phyloP scores from a whole-genome alignment of 1,140 invertebrate genomes.

The Wasmannia auropunctata region DNA sequence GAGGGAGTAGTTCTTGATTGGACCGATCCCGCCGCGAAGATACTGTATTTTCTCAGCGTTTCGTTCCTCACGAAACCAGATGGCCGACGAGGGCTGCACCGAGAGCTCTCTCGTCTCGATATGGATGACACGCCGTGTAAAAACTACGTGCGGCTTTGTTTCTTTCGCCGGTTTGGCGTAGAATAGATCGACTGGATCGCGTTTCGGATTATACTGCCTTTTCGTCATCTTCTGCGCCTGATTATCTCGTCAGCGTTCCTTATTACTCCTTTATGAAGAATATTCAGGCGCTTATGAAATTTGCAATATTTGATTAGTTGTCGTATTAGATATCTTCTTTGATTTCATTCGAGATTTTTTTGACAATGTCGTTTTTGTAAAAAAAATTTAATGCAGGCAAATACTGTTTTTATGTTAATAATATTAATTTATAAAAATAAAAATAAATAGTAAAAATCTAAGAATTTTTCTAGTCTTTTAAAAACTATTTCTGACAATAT shows the following conservation, averaged over 20 bases:
- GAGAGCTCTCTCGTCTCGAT: slow-evolving; percentile 9
- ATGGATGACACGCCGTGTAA: slow-evolving; percentile 42
- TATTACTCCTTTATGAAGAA: background rate
- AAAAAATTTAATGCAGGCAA: background rate
- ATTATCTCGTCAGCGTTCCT: slow-evolving; percentile 11
- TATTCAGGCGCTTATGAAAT: background rate
- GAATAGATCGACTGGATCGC: background rate
- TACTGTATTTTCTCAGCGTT: slow-evolving; percentile 36
- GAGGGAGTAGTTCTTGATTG: slow-evolving; percentile 60
- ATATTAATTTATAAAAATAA: background rate
- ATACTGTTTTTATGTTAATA: background rate
- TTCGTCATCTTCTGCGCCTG: background rate
- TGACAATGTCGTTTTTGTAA: background rate
- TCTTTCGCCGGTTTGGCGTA: background rate
- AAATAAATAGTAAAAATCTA: no score
- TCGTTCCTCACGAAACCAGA: slow-evolving; percentile 8
- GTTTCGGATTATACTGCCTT: background rate
- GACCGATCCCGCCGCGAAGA: slow-evolving; percentile 65
- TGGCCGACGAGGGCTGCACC: slow-evolving; percentile 41
- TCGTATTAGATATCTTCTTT: no score
- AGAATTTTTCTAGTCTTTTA: background rate
- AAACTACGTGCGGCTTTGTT: background rate
- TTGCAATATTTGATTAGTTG: background rate
- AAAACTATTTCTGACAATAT: background rate
- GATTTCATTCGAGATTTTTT: background rate